Conservation (phyloP, 1,140 invertebrate species). For the Paramacrobiotus metropolitanus region DNA sequence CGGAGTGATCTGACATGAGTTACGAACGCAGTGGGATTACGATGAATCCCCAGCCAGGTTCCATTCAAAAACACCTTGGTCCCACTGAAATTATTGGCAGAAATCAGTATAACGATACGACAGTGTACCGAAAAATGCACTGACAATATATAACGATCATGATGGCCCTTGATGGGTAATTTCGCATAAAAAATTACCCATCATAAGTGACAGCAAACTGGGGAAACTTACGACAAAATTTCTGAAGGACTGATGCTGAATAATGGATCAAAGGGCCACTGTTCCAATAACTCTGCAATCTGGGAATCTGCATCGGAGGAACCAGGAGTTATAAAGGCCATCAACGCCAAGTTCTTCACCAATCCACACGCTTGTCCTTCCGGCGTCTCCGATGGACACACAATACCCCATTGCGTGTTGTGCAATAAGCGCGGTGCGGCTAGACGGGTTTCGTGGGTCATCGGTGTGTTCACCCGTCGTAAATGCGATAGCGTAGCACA, state of each 20-base stretch:
- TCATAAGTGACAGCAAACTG: background rate
- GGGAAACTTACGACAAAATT: background rate
- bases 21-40: background rate
- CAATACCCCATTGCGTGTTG: background rate
- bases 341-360: background rate
- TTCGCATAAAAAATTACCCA: background rate
- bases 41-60: background rate
- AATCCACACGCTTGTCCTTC: background rate
- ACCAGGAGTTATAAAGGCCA: constrained; percentile 44
- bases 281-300: too few relatives aligned
- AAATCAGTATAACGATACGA: background rate
- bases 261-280: too few relatives aligned
- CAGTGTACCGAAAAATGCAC: background rate
- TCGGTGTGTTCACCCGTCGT: background rate
- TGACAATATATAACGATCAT: background rate
- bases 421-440: background rate
- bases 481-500: background rate
- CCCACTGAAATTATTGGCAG: background rate
- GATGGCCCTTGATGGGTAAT: background rate
- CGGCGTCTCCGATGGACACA: background rate
- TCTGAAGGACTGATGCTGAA: background rate
- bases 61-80: background rate
- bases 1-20: background rate
- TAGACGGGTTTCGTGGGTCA: background rate
- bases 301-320: background rate